A percentile compares a stretch with the other conserved stretches of the same genome.
These are phyloP conservation scores for Craniophora ligustri DNA, from an alignment of 2,888 invertebrate species.

Conservation along the genomic window DNA sequence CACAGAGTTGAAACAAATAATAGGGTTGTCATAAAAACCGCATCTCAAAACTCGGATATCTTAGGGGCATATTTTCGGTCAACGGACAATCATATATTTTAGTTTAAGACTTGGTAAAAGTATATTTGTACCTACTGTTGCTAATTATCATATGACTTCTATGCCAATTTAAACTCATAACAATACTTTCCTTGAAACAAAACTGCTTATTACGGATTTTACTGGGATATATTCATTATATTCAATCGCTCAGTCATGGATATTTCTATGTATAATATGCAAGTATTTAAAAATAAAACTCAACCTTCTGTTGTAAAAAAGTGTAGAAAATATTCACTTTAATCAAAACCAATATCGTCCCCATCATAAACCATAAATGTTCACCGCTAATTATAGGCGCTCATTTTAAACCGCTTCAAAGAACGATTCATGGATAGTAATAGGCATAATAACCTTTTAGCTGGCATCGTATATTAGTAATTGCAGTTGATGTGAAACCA, in stretches of 20 bases:
- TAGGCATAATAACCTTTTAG: conserved; percentile 33
- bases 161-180: too few species aligned
- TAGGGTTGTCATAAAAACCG: too few species aligned
- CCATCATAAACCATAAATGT: conserved; percentile 6
- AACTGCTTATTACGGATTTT: too few species aligned
- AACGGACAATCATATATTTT: too few species aligned
- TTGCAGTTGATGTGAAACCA: background rate
- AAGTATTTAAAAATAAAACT: too few species aligned
- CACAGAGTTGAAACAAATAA: conserved; percentile 10
- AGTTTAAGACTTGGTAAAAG: too few species aligned
- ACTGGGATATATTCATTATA: too few species aligned
- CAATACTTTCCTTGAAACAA: too few species aligned
- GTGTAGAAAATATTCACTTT: conserved; percentile 15
- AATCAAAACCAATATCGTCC: conserved; percentile 36
- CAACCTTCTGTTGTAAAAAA: background rate
- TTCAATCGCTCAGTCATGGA: too few species aligned
- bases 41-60: background rate
- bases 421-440: conserved; percentile 21
- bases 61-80: background rate
- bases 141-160: too few species aligned
- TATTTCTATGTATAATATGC: too few species aligned
- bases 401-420: conserved; percentile 41
- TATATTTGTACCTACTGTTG: too few species aligned
- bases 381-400: conserved; percentile 20
- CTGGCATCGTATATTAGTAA: conserved; percentile 11